Evolutionary conservation across 2,888 invertebrate genomes (phyloP).

Genomic region (Hypomecis punctinalis): DNA sequence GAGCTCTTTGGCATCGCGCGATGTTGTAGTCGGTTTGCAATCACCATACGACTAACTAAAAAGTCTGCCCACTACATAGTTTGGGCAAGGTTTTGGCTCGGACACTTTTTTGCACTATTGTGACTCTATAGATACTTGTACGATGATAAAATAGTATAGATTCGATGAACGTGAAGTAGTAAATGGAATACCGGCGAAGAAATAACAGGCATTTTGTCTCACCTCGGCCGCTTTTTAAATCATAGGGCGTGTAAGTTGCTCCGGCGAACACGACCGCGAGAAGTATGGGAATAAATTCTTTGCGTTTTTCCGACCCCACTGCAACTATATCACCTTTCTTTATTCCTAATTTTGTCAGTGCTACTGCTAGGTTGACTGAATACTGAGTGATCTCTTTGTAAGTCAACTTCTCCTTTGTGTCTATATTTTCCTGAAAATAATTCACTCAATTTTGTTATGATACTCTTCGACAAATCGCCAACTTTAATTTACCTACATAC

Average conservation of each 20-base stretch:
- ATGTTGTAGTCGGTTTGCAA: too few species aligned
- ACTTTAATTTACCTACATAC: too few species aligned
- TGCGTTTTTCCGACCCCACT: slow-evolving; percentile 85
- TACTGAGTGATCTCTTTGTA: slow-evolving; percentile 81
- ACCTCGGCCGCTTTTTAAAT: slow-evolving; percentile 64
- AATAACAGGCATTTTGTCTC: slow-evolving; percentile 45
- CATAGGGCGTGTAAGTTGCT: slow-evolving; percentile 64
- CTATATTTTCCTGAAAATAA: slow-evolving; percentile 77
- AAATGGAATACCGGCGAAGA: slow-evolving; percentile 34
- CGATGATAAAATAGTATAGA: too few species aligned
- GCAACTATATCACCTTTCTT: slow-evolving; percentile 81
- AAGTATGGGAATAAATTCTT: slow-evolving; percentile 80
- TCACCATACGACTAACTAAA: too few species aligned
- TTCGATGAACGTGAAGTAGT: slow-evolving; percentile 20
- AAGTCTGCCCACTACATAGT: too few species aligned
- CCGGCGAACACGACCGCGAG: slow-evolving; percentile 79
- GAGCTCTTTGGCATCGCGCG: too few species aligned
- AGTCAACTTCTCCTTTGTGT: slow-evolving; percentile 80
- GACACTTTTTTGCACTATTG: too few species aligned
- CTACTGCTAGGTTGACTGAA: slow-evolving; percentile 80
- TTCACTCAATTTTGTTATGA: neutral
- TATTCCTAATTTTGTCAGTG: slow-evolving; percentile 78
- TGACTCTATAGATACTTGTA: too few species aligned
- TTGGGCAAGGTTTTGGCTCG: too few species aligned
- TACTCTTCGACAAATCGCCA: too few species aligned